Evolutionary conservation across 2,888 invertebrate genomes (phyloP).

Genomic region (Sisyra terminalis): DNA sequence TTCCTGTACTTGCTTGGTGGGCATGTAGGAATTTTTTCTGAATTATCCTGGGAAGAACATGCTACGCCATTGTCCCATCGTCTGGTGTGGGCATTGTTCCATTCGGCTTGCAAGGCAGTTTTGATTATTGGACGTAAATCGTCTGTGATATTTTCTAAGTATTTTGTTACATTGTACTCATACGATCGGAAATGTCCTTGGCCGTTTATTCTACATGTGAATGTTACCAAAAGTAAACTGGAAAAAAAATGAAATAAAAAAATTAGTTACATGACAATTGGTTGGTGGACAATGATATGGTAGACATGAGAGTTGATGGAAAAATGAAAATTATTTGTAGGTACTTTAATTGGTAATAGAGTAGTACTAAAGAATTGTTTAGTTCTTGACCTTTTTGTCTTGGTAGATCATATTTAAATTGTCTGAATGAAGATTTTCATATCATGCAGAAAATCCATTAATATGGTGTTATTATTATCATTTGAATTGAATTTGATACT

Average conservation of each 20-base stretch:
- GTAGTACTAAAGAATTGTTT: too few relatives aligned
- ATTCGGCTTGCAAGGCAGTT: slow-evolving; percentile 21
- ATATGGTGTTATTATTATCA: too few relatives aligned
- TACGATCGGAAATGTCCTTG: slow-evolving; percentile 5
- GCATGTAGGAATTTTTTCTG: slow-evolving; percentile 40
- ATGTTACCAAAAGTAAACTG: slow-evolving; percentile 2
- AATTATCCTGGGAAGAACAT: slow-evolving; percentile 23
- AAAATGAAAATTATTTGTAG: too few relatives aligned
- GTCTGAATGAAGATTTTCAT: too few relatives aligned
- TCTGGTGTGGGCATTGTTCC: slow-evolving; percentile 6
- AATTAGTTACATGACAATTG: too few relatives aligned
- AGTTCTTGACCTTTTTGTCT: too few relatives aligned
- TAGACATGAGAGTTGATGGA: too few relatives aligned
- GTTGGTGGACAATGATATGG: too few relatives aligned
- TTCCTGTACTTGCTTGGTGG: slow-evolving; percentile 72
- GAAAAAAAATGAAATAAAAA: slow-evolving; percentile 1
- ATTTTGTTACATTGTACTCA: slow-evolving; percentile 20
- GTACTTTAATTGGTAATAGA: too few relatives aligned
- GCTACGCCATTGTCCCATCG: slow-evolving; percentile 12
- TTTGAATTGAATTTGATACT: too few relatives aligned
- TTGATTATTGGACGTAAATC: slow-evolving; percentile 21
- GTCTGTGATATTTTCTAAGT: slow-evolving; percentile 21
- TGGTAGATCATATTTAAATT: too few relatives aligned
- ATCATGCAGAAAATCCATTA: too few relatives aligned
- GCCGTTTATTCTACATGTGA: not conserved